Evolutionary conservation across 2,797 vertebrate genomes (phyloP).

Genomic region (Paguma larvata): DNA sequence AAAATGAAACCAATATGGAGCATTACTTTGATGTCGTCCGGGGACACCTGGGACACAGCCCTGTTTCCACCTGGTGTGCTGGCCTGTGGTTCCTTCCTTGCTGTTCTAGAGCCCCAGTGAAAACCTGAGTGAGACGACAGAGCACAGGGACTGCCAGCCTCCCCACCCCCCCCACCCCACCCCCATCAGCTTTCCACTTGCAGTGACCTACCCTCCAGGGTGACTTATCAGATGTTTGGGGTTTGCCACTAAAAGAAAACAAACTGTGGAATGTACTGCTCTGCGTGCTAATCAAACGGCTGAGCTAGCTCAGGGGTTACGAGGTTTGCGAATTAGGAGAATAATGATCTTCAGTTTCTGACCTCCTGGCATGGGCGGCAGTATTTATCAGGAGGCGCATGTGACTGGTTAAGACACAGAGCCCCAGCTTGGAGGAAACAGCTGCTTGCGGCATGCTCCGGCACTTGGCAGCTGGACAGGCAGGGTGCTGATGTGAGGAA

Average conservation of each 20-base stretch:
- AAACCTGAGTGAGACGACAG: neutral
- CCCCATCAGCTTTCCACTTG: slow-evolving; percentile 81
- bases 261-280: slow-evolving; percentile 51
- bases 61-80: neutral
- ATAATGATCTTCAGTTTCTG: slow-evolving; percentile 88
- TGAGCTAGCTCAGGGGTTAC: slow-evolving; percentile 74
- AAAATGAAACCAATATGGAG: slow-evolving; percentile 43
- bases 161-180: neutral
- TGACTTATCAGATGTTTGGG: slow-evolving; percentile 81
- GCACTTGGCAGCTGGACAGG: slow-evolving; percentile 90
- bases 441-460: slow-evolving; percentile 89
- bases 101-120: neutral
- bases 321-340: slow-evolving; percentile 83
- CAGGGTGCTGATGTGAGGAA: slow-evolving; percentile 88
- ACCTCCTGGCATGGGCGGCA: slow-evolving; percentile 87
- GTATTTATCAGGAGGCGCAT: slow-evolving; percentile 91
- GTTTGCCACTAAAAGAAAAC: slow-evolving; percentile 69
- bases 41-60: neutral
- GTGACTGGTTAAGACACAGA: slow-evolving; percentile 90
- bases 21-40: accelerated
- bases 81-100: neutral
- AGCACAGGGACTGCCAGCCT: neutral
- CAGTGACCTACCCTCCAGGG: slow-evolving; percentile 76
- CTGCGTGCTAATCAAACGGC: slow-evolving; percentile 74
- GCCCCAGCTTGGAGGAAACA: slow-evolving; percentile 89